Base-by-base conservation (phyloP, 2,797 vertebrate species). In the Orestias chungarensis region DNA sequence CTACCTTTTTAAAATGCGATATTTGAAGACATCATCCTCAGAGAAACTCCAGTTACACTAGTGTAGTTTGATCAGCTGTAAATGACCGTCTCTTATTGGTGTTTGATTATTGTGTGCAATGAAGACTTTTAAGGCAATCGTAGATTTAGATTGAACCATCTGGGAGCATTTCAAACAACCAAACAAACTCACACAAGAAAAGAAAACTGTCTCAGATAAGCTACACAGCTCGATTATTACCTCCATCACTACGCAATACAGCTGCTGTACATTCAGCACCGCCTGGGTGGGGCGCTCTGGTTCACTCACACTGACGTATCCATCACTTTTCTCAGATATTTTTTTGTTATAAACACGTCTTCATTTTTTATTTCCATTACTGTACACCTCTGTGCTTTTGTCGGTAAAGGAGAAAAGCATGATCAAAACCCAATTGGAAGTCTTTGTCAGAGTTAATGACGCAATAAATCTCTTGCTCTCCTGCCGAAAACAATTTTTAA, bases 241-340 rank as follows among this genome's bases (percentile, higher is more conserved):
- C 93, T 95, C 94, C 89, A 90, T 93, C 93, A 92, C 89, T 89
- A 93, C 93, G 94, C 93, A 95, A 94, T 94, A 94, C 90, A 81
- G 86, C 92, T 88, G 90, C 90, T 86, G 75, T 84, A 91, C 86
- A 78, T 87, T 80, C 76, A 59, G 75, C 88, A 71, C 86, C 89
- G 86, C 87, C 86, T 29, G 86, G 85, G 55, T n/a, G n/a, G 81
- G 83, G 86, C 77, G 73, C 87, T 71, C 76, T 70, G 81, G 42
- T 43, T 73, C 77, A 75, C 84, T 65, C 81, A 59, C 74, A 50
- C 75, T 47, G 66, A 73, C 76, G n/a, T n/a, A 69, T 31, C 82
- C 66, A 74, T 38, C 82, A 76, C 62, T 79, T 76, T 87, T 79
- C 85, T 87, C 88, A 86, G 82, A 88, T 81, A 82, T 2, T 33